phyloP scores from a whole-genome alignment of 1,140 invertebrate species.

The Hermatobates lingyangjiaoensis region DNA sequence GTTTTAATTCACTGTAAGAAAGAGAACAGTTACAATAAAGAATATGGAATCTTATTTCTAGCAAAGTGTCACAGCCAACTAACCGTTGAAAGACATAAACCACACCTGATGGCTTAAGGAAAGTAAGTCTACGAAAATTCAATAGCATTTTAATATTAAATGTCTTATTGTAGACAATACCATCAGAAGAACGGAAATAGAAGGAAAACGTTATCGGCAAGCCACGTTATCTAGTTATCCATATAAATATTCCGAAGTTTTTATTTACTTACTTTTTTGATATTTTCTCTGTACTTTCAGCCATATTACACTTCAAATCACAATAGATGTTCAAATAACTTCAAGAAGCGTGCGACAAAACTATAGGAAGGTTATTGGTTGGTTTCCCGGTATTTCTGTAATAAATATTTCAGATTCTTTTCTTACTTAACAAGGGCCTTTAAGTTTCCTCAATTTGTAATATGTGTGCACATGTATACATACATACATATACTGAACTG shows the following conservation, averaged over 20 bases:
- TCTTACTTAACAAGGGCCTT: no score
- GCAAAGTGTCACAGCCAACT: not conserved
- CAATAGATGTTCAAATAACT: not conserved
- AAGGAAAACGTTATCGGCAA: no score
- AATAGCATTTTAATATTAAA: no score
- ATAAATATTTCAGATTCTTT: no score
- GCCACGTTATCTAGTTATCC: no score
- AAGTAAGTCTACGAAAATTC: not conserved
- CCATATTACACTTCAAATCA: not conserved
- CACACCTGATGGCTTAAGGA: not conserved
- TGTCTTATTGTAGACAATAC: no score
- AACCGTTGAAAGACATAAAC: not conserved
- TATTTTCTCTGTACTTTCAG: not conserved
- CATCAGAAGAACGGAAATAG: no score
- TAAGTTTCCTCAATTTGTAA: no score
- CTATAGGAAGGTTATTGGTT: not conserved
- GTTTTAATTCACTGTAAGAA: slow-evolving; percentile 73
- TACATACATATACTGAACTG: no score
- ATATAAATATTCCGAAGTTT: no score
- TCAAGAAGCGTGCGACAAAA: not conserved
- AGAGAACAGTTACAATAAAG: slow-evolving; percentile 10
- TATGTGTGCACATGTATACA: no score
- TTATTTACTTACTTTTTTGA: not conserved
- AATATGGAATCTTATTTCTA: not conserved
- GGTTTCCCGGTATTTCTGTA: no score